Evolutionary conservation across 2,888 invertebrate genomes (phyloP), one percentile per base, ranked within the genome.

Genomic region (Metopia argyrocephala): DNA sequence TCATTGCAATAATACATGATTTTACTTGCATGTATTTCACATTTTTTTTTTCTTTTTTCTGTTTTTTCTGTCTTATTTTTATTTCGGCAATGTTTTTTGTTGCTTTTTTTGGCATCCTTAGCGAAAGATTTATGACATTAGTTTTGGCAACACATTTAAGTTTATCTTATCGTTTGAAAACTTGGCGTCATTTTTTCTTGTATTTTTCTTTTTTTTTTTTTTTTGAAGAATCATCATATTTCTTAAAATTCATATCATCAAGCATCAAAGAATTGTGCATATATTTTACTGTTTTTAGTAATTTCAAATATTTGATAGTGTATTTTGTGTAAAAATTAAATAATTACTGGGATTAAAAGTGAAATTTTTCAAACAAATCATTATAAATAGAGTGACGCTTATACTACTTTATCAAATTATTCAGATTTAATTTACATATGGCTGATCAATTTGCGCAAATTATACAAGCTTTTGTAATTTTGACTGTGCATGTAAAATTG

Each of bases 91-190:
- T n/a, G n/a, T n/a, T n/a, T n/a, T n/a, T n/a, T n/a, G n/a, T n/a
- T n/a, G n/a, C n/a, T n/a, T 65, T 3, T 79, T 82, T 86, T 87
- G 88, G 88, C 87, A 89, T 90, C 88, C 87, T 90, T 89, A 87
- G 87, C 86, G 86, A 85, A 84, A 90, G 90, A 90, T 90, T 90
- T 90, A 90, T 89, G 88, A 86, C 84, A 86, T 85, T 89, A 87
- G 86, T 87, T 87, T 89, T 90, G 90, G 90, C 89, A 90, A 85
- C 89, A 87, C 66, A 81, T 78, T 88, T 87, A 86, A 88, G 89
- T 78, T 88, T 89, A 89, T 90, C 90, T 90, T 89, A 90, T 90
- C 90, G 87, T 75, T 78, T 74, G 66, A 87, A 87, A 85, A 85
- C 87, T 89, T 90, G 90, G 90, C 90, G 89, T 88, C 89, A 86